Conservation (phyloP, 2,888 invertebrate species). For the Cinara cedri region DNA sequence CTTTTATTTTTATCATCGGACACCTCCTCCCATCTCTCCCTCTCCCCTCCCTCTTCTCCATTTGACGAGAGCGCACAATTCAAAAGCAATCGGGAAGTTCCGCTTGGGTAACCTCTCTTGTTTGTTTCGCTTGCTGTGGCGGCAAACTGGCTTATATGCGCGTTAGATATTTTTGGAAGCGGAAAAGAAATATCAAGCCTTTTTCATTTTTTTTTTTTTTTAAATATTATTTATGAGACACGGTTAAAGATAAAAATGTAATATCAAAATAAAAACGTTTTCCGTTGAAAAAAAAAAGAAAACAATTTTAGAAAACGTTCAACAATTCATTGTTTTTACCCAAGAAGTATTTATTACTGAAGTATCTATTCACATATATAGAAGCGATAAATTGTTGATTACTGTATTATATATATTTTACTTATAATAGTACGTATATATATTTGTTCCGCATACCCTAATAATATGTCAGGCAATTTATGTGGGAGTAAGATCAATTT, state of each 20-base stretch:
- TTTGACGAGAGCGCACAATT: constrained; percentile 21
- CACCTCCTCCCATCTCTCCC: too few species aligned
- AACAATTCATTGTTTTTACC: constrained; percentile 18
- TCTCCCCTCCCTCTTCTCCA: not conserved
- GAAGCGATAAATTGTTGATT: constrained; percentile 10
- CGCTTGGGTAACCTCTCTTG: constrained; percentile 28
- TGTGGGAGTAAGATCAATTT: not conserved
- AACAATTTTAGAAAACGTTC: not conserved
- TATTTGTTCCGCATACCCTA: not conserved
- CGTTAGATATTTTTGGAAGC: constrained; percentile 17
- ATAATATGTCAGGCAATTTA: not conserved
- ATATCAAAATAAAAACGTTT: constrained; percentile 30
- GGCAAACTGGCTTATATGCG: constrained; percentile 16
- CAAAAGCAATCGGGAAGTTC: constrained; percentile 46
- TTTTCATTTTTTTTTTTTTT: not conserved
- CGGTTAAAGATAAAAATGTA: constrained; percentile 30
- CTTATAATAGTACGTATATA: not conserved
- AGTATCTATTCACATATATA: too few species aligned
- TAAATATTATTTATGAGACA: constrained; percentile 14
- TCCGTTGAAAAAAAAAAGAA: not conserved
- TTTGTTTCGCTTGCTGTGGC: constrained; percentile 22
- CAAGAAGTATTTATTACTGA: not conserved
- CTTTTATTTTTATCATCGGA: constrained; percentile 25
- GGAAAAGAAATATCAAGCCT: constrained; percentile 7
- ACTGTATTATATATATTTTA: not conserved